Base-by-base conservation (phyloP, 1,140 invertebrate genomes). In the Diuraphis noxia region DNA sequence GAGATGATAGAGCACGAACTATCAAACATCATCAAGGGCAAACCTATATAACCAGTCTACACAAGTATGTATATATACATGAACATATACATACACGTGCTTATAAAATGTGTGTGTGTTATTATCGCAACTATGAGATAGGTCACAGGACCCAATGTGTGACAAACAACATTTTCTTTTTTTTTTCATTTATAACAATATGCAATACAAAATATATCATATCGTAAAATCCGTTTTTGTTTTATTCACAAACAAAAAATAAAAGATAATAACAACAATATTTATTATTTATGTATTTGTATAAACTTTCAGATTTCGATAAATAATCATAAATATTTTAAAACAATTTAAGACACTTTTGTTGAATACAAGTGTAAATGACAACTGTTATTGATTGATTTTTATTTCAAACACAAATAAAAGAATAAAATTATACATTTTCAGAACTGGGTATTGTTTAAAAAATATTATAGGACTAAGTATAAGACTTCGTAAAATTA, bases 1-100 rank as follows among this genome's bases (percentile, higher is more conserved):
- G 89, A 91, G 89, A 91, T 91, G 89, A 91, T 91, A 91, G 89
- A 91, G 89, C 89, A 91, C 89, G 89, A 81, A 91, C 89, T 91
- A 91, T 91, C 89, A 91, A 79, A 91, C 89, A 91, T 91, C 89
- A 91, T 91, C 89, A 91, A 91, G 89, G 89, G 89, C 89, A 91
- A 91, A 91, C 89, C 89, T 91, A 79, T 91, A 91, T 52, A 91
- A 82, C 77, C 89, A 91, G 89, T 91, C 77, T 91, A 63, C 77
- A 36, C 86, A 88, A 88, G 49, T 40, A 40, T 38, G n/a, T 63
- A 40, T 23, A 56, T 30, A 56, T 5, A 36, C 13, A 38, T 34
- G 25, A 23, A 34, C 40, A 77, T 88, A 88, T 77, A 72, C n/a
- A 88, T 46, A 63, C 30, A 38, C 34, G 36, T 38, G 36, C 36